Conservation (phyloP, 1,140 invertebrate species). For the Hypsibius dujardini region DNA sequence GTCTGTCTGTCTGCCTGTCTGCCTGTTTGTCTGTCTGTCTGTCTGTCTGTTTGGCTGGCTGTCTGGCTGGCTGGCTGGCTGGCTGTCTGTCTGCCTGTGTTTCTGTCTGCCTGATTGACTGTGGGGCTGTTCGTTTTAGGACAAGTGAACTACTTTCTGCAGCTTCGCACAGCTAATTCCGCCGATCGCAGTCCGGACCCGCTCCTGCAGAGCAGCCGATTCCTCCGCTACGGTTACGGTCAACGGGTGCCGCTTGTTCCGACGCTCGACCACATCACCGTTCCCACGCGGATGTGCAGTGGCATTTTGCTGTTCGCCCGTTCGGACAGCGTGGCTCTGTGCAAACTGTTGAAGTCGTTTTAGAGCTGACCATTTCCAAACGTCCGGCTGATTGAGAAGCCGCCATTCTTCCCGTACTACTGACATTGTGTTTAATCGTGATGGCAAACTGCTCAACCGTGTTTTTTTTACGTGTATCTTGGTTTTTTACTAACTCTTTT, state of each 20-base stretch:
- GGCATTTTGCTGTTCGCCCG: neutral
- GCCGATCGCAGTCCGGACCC: neutral
- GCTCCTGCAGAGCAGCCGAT: neutral
- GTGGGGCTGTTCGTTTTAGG: neutral
- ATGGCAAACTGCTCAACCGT: too few species aligned
- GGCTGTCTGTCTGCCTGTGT: neutral
- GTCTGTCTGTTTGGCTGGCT: too few species aligned
- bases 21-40: too few species aligned
- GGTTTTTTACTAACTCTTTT: too few species aligned
- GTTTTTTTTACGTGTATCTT: too few species aligned
- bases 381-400: too few species aligned
- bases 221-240: neutral
- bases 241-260: neutral
- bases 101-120: too few species aligned
- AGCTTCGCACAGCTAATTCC: neutral
- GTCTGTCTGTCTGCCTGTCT: too few species aligned
- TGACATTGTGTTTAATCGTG: too few species aligned
- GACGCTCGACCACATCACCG: neutral
- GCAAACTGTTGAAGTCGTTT: neutral
- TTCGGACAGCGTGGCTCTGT: neutral
- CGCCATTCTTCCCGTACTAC: too few species aligned
- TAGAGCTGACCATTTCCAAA: too few species aligned
- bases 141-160: neutral
- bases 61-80: too few species aligned
- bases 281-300: neutral